Conservation (phyloP, 1,140 invertebrate species). For the Drosophila lacertosa region DNA sequence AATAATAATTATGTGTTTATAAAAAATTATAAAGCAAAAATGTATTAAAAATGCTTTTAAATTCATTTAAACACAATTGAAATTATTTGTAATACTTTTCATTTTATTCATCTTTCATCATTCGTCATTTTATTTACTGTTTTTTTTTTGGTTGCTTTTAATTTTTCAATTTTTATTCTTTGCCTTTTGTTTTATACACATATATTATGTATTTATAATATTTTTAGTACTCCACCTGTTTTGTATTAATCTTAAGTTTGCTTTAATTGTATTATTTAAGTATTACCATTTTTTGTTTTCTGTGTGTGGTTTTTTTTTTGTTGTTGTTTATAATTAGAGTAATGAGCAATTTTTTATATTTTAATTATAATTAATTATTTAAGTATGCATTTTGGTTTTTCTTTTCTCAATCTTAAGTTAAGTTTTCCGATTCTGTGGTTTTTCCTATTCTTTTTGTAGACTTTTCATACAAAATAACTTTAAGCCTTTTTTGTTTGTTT, state of each 20-base stretch:
- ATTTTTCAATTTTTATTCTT: conserved; percentile 11
- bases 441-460: conserved; percentile 48
- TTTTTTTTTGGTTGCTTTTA: conserved; percentile 12
- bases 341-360: conserved; percentile 77
- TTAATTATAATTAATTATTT: conserved; percentile 73
- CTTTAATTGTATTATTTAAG: conserved; percentile 69
- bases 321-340: conserved; percentile 68
- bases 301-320: conserved; percentile 41
- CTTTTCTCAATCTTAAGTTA: conserved; percentile 55
- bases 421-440: conserved; percentile 33
- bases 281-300: conserved; percentile 59
- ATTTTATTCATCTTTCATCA: conserved; percentile 51
- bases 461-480: conserved; percentile 68
- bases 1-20: too few species aligned
- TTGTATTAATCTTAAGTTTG: conserved; percentile 64
- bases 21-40: too few species aligned
- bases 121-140: conserved; percentile 25
- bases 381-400: conserved; percentile 62
- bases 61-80: background rate
- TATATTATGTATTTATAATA: conserved; percentile 68
- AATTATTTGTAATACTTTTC: conserved; percentile 62
- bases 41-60: background rate
- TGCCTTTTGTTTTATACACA: conserved; percentile 42
- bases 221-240: conserved; percentile 66
- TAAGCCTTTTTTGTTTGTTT: conserved; percentile 41